These are phyloP conservation scores for Actias luna DNA, from an alignment of 2,888 invertebrate genomes.

Conservation along the genomic window DNA sequence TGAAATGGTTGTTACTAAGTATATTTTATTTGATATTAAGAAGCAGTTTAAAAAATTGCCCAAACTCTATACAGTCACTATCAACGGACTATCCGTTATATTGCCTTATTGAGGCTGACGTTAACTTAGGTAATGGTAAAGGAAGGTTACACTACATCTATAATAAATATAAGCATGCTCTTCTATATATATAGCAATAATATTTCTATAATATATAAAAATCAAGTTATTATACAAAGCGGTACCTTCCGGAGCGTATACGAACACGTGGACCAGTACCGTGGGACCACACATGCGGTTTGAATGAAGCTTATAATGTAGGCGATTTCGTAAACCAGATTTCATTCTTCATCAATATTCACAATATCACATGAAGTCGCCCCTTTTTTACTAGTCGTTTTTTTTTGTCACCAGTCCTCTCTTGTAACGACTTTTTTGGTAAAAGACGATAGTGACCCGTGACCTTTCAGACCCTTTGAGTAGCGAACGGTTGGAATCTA, in stretches of 20 bases:
- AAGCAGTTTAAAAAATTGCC: no score
- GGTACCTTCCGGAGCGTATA: slow-evolving; percentile 51
- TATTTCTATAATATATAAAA: slow-evolving; percentile 18
- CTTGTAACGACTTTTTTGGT: slow-evolving; percentile 72
- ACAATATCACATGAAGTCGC: slow-evolving; percentile 79
- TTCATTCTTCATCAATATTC: slow-evolving; percentile 81
- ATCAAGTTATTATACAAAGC: slow-evolving; percentile 49
- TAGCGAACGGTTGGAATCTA: slow-evolving; percentile 66
- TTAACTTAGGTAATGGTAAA: no score
- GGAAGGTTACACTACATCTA: no score
- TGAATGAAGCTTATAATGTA: slow-evolving; percentile 46
- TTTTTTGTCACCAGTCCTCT: slow-evolving; percentile 52
- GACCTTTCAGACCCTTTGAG: slow-evolving; percentile 69
- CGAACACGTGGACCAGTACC: slow-evolving; percentile 60
- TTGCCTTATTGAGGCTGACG: no score
- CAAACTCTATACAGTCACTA: no score
- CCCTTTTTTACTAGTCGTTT: slow-evolving; percentile 70
- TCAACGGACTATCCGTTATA: no score
- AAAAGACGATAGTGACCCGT: slow-evolving; percentile 75
- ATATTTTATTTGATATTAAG: not conserved
- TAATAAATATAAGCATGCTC: no score
- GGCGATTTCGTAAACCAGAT: slow-evolving; percentile 74
- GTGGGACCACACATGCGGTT: slow-evolving; percentile 75
- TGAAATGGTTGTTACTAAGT: not conserved
- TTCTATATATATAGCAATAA: not conserved